Evolutionary conservation across 2,888 invertebrate genomes (phyloP).

Genomic region (Microplitis deprimator): DNA sequence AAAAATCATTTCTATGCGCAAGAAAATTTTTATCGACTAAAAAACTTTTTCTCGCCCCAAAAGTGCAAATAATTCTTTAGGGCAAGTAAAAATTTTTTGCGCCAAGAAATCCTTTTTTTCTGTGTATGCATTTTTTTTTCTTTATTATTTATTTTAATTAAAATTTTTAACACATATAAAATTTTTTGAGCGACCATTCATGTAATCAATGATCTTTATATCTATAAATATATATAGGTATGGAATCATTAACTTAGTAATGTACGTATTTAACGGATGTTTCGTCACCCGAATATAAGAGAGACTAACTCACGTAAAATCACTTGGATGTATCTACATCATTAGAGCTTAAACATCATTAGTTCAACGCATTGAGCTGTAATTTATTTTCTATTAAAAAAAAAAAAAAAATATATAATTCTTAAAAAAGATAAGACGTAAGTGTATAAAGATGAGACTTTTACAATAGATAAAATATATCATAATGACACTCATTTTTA

Average conservation of each 20-base stretch:
- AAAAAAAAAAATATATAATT: neutral
- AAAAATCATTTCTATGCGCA: neutral
- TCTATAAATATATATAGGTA: too few relatives aligned
- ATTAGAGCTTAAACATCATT: neutral
- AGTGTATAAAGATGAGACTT: neutral
- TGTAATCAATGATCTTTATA: too few relatives aligned
- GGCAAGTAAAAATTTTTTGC: too few relatives aligned
- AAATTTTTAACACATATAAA: too few relatives aligned
- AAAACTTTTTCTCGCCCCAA: too few relatives aligned
- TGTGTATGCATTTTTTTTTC: too few relatives aligned
- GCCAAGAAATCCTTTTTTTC: too few relatives aligned
- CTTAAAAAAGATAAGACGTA: neutral
- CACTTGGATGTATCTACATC: neutral
- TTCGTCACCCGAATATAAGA: neutral
- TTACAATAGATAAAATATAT: neutral
- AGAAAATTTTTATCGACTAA: too few relatives aligned
- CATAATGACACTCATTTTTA: conserved; percentile 1
- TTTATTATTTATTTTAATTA: too few relatives aligned
- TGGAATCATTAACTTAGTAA: neutral
- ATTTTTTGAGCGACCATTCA: too few relatives aligned
- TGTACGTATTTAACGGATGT: neutral
- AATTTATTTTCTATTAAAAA: neutral
- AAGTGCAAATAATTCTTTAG: too few relatives aligned
- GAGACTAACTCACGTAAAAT: neutral
- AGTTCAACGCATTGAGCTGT: neutral